Conservation (phyloP, 2,797 vertebrate species). For the Muraenolepis orangiensis region DNA sequence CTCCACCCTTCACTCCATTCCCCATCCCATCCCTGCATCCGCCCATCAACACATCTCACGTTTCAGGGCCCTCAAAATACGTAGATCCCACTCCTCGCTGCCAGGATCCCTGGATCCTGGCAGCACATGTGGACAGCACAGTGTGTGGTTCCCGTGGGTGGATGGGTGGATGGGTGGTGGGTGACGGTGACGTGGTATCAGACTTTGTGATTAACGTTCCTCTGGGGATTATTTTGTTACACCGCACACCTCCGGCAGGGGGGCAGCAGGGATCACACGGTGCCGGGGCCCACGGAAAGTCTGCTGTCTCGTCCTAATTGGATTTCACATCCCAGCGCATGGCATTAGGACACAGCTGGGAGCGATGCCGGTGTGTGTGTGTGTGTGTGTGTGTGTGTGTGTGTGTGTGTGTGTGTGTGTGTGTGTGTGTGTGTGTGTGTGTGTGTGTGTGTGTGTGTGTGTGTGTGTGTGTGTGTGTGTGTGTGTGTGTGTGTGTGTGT, state of each 20-base stretch:
- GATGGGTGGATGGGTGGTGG: too few species aligned
- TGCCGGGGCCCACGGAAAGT: constrained; percentile 39
- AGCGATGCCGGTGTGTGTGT: constrained; percentile 17
- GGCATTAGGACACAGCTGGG: constrained; percentile 26
- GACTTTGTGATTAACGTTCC: background rate
- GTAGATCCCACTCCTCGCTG: too few species aligned
- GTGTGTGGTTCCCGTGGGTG: too few species aligned
- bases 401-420: background rate
- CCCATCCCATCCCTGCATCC: background rate
- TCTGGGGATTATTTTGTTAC: background rate
- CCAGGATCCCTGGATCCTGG: too few species aligned
- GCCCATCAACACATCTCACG: background rate
- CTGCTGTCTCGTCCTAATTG: constrained; percentile 44
- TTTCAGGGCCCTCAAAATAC: background rate
- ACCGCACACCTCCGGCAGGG: background rate
- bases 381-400: background rate
- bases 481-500: too few species aligned
- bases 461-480: too few species aligned
- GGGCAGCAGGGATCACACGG: constrained; percentile 26
- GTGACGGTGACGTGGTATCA: background rate
- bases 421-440: background rate
- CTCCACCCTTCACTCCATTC: too few species aligned
- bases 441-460: background rate
- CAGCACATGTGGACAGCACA: background rate
- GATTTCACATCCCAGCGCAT: constrained; percentile 43